Base-by-base conservation (phyloP, 2,113 vertebrate genomes). In the Podarcis muralis region DNA sequence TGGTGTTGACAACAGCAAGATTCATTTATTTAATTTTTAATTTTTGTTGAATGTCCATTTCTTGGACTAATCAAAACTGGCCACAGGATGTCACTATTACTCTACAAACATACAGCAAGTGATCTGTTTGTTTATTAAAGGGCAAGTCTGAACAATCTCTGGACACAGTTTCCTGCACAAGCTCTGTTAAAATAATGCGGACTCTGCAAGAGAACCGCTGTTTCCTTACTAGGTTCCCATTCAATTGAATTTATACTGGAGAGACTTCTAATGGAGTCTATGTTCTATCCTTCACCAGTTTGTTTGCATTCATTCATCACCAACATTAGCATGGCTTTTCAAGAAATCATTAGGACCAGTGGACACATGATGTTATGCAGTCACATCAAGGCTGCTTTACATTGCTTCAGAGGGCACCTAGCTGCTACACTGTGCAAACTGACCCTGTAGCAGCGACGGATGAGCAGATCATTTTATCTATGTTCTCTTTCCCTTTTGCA, bases 81-180 rank as follows among this genome's bases (percentile, higher is more conserved):
- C 95, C 95, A 96, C 95, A 96, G 94, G 95, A 96, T 96, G 95
- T 96, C 95, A 96, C 93, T 96, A 89, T 95, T 96, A 95, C 95
- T 96, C 95, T 95, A 95, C 89, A 95, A 94, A 96, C 95, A 94
- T 15, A 3, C 0, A 0, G 83, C 85, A 91, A 90, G 20, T 3
- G 53, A 87, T 87, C 37, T 83, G 90, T 87, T 95, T 94, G 94
- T 95, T 95, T 95, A 93, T 86, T 65, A 77, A 86, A 85, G 89
- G 87, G 20, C 88, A 92, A 18, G 27, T 43, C 15, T 86, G 87
- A 78, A 77, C 57, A 23, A 76, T 57, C 62, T 68, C 18, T 30
- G 40, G 81, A 83, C 40, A 79, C 30, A 23, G 18, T 43, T 35
- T 83, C n/a, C 57, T 74, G 5, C 27, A 53, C 62, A 84, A 68